phyloP scores from a whole-genome alignment of 2,888 invertebrate genomes.

The Lasioglossum villosulum region DNA sequence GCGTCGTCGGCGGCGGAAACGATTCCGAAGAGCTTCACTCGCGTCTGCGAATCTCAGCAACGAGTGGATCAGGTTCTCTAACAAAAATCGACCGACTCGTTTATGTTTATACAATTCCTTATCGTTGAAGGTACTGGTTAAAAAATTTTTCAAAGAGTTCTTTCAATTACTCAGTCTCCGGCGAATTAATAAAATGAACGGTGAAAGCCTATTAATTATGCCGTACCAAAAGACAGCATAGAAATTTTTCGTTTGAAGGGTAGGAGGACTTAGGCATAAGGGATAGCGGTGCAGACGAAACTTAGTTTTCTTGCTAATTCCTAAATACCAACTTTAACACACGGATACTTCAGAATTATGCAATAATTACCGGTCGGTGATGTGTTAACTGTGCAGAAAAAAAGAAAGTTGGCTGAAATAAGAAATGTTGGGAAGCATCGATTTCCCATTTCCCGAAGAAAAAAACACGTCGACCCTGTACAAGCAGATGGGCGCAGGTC shows the following conservation, averaged over 20 bases:
- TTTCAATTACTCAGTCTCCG: neutral
- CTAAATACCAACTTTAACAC: too few species aligned
- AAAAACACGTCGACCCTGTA: neutral
- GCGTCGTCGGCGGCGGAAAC: constrained; percentile 3
- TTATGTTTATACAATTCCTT: neutral
- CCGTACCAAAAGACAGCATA: too few species aligned
- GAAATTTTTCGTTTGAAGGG: too few species aligned
- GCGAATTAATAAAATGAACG: too few species aligned
- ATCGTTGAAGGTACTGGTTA: neutral
- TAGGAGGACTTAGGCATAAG: too few species aligned
- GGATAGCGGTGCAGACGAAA: too few species aligned
- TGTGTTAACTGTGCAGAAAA: too few species aligned
- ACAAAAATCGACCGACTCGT: neutral
- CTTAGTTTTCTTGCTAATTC: too few species aligned
- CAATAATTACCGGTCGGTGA: too few species aligned
- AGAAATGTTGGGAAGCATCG: neutral
- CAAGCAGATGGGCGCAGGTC: neutral
- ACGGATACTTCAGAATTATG: too few species aligned
- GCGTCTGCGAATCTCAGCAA: neutral
- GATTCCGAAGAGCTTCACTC: constrained; percentile 3
- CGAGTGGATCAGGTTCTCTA: neutral
- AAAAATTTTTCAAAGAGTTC: neutral
- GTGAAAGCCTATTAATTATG: too few species aligned
- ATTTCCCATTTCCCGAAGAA: neutral
- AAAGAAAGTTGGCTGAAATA: too few species aligned